Base-by-base conservation (phyloP, 1,140 invertebrate genomes). In the Zaprionus gabonicus region DNA sequence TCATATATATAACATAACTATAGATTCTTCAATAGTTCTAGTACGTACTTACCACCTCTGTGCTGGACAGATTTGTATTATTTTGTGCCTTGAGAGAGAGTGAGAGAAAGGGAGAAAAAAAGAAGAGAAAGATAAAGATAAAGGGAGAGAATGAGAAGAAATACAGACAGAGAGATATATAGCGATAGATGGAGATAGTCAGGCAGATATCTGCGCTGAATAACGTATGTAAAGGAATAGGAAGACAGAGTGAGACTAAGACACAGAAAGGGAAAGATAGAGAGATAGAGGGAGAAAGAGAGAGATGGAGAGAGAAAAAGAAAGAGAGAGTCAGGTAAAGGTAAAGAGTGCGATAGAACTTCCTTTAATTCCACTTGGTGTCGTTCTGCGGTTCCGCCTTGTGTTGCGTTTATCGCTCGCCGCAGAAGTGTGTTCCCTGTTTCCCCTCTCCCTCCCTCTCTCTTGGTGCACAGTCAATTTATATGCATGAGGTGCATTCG, bases 311-410 rank as follows among this genome's bases (percentile, higher is more conserved):
- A 4, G 27, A 17, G 38, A n/a, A 15, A 25, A 34, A 69, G 59
- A 70, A 17, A 51, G n/a, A 46, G 38, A 36, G 20, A 41, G 15
- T n/a, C 6, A 41, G 38, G 4, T 15, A 41, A 2, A n/a, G 38
- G n/a, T 57, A 17, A 44, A 57, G 38, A 41, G 58, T 53, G 76
- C 25, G 70, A 81, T 69, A 34, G 9, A 34, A 10, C 31, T 34
- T 34, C 3, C 31, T 34, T 34, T 34, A 34, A 82, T 46, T 46
- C 84, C 78, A 91, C 74, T 87, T 77, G 49, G 76, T 57, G 10
- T 3, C 49, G 4, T 20, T 51, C 23, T 51, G 17, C 17, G 23
- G 23, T 51, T 51, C 9, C 23, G 20, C 3, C 17, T 51, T 25
- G 9, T 51, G 12, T 27, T 53, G 20, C 51, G 12, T 23, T 53